Base-by-base conservation (phyloP, 2,113 vertebrate species). In the Etheostoma spectabile region DNA sequence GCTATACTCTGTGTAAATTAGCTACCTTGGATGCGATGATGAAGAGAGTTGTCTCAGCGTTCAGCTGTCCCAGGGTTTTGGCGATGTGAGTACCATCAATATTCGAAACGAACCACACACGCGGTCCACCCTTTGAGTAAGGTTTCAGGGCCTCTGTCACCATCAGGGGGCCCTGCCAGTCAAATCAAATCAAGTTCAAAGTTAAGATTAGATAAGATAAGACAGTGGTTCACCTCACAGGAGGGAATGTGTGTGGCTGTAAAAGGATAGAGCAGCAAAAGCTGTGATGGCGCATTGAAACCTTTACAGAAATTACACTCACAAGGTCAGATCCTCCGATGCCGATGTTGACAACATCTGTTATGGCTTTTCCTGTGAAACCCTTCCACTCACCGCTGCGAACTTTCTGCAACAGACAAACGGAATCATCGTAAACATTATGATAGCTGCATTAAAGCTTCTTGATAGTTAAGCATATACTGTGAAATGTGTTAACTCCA, bases 241-340 rank as follows among this genome's bases (percentile, higher is more conserved):
- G 21, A 51, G 10, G n/a, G n/a, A 18, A 42, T 24, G 8, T 48
- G 21, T 13, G 35, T 21, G 24, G 30, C 62, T 18, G 22, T 22
- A 10, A 65, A 46, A 64, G 24, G 16, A 49, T 21, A 5, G 11
- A 67, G 21, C 12, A 4, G 49, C 22, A 21, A 24, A 42, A 53
- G 15, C 12, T 42, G 8, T 68, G 1, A 63, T 15, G 42, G 5
- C 15, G 8, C 8, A 22, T 52, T 0, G 14, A 14, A 10, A 35
- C 45, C 51, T 45, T 66, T 52, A 56, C 19, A 60, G 38, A 46
- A 48, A 51, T 15, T 61, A n/a, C n/a, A 83, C 96, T 95, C 88
- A 99, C 98, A 95, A 99, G 93, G 82, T 99, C 98, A 51, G 98
- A 99, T 83, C 98, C 98, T 21, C 98, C 98, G 1, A 99, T 99